Percentiles rank a stretch among this genome's conserved stretches.
Conservation (phyloP, 2,113 vertebrate species). For the Sprattus sprattus region DNA sequence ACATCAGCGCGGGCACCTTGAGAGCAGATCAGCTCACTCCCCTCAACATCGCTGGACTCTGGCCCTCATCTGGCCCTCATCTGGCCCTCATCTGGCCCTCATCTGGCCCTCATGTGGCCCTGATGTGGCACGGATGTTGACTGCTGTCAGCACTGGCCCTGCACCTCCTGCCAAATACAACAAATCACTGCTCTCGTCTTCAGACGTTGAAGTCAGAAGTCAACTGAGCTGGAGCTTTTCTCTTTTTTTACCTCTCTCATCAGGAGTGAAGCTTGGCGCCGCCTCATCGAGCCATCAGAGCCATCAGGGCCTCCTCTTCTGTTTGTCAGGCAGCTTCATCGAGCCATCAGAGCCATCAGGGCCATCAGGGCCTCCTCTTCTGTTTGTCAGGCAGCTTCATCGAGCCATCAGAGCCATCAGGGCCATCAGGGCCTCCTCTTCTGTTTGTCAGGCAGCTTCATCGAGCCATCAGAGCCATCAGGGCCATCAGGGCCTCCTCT, state of each 20-base stretch:
- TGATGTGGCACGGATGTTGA: no score
- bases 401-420: no score
- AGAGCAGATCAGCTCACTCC: background rate
- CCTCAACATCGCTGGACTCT: background rate
- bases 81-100: background rate
- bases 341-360: no score
- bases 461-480: no score
- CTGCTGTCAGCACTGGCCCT: background rate
- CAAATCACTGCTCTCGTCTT: background rate
- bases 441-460: slow-evolving; percentile 26
- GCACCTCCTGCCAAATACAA: background rate
- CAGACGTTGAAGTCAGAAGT: background rate
- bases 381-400: slow-evolving; percentile 25
- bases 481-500: background rate
- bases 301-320: slow-evolving; percentile 4
- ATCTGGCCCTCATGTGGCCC: background rate
- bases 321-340: slow-evolving; percentile 24
- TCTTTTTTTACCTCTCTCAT: background rate
- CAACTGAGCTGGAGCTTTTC: background rate
- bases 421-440: background rate
- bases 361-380: background rate
- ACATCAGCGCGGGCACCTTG: background rate
- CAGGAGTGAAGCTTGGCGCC: background rate
- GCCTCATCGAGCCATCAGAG: slow-evolving; percentile 27
- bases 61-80: background rate